Percentiles rank a stretch among this genome's conserved stretches.
These are phyloP conservation scores for Syngnathus typhle DNA, from an alignment of 2,113 vertebrate genomes.

Conservation along the genomic window DNA sequence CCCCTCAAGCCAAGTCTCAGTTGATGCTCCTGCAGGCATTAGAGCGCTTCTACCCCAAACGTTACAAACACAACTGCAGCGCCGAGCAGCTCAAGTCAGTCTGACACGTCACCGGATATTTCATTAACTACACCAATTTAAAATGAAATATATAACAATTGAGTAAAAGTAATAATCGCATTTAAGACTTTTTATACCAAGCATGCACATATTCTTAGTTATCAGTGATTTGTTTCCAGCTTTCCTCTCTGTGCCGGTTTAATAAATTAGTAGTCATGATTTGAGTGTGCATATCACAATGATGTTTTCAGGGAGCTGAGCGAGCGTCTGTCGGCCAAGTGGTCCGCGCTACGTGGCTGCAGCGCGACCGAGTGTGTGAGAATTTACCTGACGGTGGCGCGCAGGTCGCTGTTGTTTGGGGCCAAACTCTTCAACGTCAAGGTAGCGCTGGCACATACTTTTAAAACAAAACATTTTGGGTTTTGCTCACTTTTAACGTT, in stretches of 20 bases:
- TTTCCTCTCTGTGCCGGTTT: not conserved
- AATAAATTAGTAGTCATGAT: not conserved
- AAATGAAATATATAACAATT: too few species aligned
- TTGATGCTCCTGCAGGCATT: conserved; percentile 79
- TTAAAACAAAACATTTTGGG: too few species aligned
- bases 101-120: not conserved
- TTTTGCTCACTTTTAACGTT: not conserved
- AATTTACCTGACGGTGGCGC: conserved; percentile 82
- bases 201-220: not conserved
- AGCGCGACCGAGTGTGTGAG: conserved; percentile 78
- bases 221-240: not conserved
- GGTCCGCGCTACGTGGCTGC: conserved; percentile 79
- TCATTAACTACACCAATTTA: not conserved
- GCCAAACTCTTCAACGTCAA: conserved; percentile 82
- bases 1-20: conserved; percentile 75
- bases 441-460: conserved; percentile 48
- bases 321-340: conserved; percentile 75
- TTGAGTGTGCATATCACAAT: not conserved
- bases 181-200: too few species aligned
- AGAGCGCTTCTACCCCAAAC: conserved; percentile 83
- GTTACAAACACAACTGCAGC: conserved; percentile 77
- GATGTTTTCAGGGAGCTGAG: conserved; percentile 68
- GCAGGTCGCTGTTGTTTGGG: conserved; percentile 85
- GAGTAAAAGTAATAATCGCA: too few species aligned
- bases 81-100: conserved; percentile 77